Evolutionary conservation across 2,888 invertebrate genomes (phyloP).

Genomic region (Papilio elwesi): DNA sequence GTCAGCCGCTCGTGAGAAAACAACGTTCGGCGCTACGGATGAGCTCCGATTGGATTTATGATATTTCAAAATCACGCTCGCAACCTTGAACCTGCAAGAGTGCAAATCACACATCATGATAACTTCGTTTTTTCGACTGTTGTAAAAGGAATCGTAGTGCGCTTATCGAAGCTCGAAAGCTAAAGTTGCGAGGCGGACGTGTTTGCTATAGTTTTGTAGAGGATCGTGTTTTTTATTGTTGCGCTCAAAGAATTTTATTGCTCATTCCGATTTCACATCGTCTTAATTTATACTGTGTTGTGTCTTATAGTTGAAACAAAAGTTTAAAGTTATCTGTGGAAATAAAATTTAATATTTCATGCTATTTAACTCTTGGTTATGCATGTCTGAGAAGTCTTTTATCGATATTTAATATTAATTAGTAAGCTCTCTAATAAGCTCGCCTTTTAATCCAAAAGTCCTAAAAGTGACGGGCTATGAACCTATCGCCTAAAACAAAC

Average conservation of each 20-base stretch:
- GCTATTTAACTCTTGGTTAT: background rate
- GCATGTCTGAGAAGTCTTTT: too few species aligned
- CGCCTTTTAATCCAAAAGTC: too few species aligned
- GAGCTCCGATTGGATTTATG: slow-evolving; percentile 76
- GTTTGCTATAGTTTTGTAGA: slow-evolving; percentile 10
- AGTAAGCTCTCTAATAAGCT: too few species aligned
- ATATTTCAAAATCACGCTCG: slow-evolving; percentile 78
- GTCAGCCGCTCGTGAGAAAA: slow-evolving; percentile 71
- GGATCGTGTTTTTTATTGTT: slow-evolving; percentile 18
- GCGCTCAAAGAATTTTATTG: slow-evolving; percentile 10
- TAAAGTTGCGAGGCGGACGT: slow-evolving; percentile 2
- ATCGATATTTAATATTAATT: too few species aligned
- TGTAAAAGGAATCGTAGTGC: slow-evolving; percentile 32
- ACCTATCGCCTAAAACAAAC: too few species aligned
- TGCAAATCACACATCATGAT: slow-evolving; percentile 68
- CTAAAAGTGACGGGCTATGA: too few species aligned
- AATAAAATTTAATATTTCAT: background rate
- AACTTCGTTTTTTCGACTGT: slow-evolving; percentile 50
- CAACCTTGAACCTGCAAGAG: slow-evolving; percentile 77
- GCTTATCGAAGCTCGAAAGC: slow-evolving; percentile 34
- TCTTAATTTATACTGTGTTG: slow-evolving; percentile 17
- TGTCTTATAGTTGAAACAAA: background rate
- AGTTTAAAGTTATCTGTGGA: background rate
- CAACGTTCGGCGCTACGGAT: slow-evolving; percentile 64
- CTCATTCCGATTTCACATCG: slow-evolving; percentile 6